These are phyloP conservation scores for Nebria salina DNA, from an alignment of 2,888 invertebrate species.

Conservation along the genomic window DNA sequence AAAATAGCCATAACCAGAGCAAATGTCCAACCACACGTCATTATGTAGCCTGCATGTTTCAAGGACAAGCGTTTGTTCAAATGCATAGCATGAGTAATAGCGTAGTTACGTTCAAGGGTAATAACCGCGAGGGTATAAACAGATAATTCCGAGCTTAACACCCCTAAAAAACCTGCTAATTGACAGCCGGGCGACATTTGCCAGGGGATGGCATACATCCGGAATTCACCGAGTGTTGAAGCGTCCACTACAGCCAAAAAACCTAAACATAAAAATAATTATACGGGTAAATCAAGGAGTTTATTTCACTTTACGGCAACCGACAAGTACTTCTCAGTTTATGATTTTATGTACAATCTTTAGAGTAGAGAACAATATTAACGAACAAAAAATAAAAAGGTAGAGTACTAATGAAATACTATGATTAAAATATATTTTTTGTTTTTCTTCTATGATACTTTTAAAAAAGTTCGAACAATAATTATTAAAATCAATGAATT, in stretches of 20 bases:
- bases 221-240: constrained; percentile 93
- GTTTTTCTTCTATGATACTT: too few species aligned
- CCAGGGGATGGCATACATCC: constrained; percentile 97
- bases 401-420: too few species aligned
- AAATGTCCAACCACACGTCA: constrained; percentile 93
- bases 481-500: too few species aligned
- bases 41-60: constrained; percentile 90
- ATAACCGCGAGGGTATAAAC: constrained; percentile 97
- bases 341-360: too few species aligned
- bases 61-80: constrained; percentile 92
- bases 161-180: constrained; percentile 93
- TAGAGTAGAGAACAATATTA: too few species aligned
- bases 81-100: constrained; percentile 98
- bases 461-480: too few species aligned
- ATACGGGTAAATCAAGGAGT: not conserved
- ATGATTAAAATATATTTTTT: too few species aligned
- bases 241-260: constrained; percentile 96
- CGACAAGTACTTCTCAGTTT: too few species aligned
- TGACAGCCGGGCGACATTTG: constrained; percentile 95
- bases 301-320: not conserved
- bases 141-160: constrained; percentile 91
- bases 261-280: constrained; percentile 65
- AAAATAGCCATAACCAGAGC: constrained; percentile 86
- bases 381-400: too few species aligned
- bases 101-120: constrained; percentile 94